phyloP scores from a whole-genome alignment of 2,888 invertebrate genomes.

The Drosophila ezoana region DNA sequence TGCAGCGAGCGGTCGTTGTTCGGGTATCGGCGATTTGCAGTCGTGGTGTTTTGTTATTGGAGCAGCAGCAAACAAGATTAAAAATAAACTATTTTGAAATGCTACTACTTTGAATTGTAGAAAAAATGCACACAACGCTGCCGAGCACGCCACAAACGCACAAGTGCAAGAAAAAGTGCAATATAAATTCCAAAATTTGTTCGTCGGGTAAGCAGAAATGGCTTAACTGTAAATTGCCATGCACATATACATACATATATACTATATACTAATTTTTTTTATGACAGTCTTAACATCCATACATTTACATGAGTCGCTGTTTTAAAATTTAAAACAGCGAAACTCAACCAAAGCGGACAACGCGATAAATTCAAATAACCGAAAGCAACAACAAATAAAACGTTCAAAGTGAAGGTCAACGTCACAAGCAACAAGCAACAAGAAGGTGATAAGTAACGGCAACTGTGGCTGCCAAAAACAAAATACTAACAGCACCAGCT shows the following conservation, averaged over 20 bases:
- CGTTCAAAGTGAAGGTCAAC: slow-evolving; percentile 83
- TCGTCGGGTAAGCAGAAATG: slow-evolving; percentile 28
- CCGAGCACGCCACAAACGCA: slow-evolving; percentile 29
- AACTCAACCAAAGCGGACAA: slow-evolving; percentile 53
- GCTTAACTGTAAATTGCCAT: slow-evolving; percentile 12
- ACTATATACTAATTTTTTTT: slow-evolving; percentile 19
- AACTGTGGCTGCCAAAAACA: slow-evolving; percentile 68
- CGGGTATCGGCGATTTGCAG: slow-evolving; percentile 59
- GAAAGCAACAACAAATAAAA: slow-evolving; percentile 61
- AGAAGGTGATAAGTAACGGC: slow-evolving; percentile 50
- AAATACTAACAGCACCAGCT: slow-evolving; percentile 34
- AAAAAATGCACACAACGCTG: slow-evolving; percentile 44
- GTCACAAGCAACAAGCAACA: slow-evolving; percentile 47
- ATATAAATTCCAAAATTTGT: slow-evolving; percentile 14
- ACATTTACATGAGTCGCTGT: slow-evolving; percentile 48
- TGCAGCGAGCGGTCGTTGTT: slow-evolving; percentile 25
- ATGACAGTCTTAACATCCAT: slow-evolving; percentile 16
- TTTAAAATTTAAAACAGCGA: slow-evolving; percentile 53
- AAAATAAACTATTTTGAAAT: slow-evolving; percentile 63
- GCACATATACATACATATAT: background rate
- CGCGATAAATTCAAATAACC: slow-evolving; percentile 37
- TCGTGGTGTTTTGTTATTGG: slow-evolving; percentile 78
- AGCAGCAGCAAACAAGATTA: slow-evolving; percentile 67
- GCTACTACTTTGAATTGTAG: slow-evolving; percentile 29
- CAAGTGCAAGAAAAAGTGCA: slow-evolving; percentile 48